These are phyloP conservation scores for Dendrolimus pini DNA, from an alignment of 2,888 invertebrate species.

Conservation along the genomic window DNA sequence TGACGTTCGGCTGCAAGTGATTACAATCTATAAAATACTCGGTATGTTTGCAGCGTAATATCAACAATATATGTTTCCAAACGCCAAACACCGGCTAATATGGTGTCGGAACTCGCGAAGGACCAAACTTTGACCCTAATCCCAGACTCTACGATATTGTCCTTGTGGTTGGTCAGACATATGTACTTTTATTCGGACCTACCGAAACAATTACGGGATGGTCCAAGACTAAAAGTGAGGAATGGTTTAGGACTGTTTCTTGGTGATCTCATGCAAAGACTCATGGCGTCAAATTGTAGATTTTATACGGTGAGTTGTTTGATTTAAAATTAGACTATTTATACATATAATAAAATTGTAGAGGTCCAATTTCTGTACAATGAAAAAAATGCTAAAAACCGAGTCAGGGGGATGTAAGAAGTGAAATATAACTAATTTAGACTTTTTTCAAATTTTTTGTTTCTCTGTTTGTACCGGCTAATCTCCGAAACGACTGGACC, in stretches of 20 bases:
- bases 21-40: no score
- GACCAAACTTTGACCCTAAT: constrained; percentile 37
- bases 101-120: constrained; percentile 40
- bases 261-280: constrained; percentile 39
- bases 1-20: no score
- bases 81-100: constrained; percentile 36
- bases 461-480: no score
- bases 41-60: constrained; percentile 36
- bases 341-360: no score
- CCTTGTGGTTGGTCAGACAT: constrained; percentile 45
- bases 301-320: constrained; percentile 78
- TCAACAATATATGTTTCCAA: constrained; percentile 43
- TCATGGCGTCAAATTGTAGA: constrained; percentile 81
- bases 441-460: no score
- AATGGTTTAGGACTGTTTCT: constrained; percentile 34
- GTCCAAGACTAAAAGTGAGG: constrained; percentile 15
- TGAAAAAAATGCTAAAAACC: no score
- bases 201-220: constrained; percentile 37
- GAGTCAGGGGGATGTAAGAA: no score
- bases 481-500: no score
- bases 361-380: no score
- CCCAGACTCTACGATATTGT: constrained; percentile 32
- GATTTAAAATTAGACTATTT: constrained; percentile 1
- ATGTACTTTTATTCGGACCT: constrained; percentile 59
- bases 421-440: no score